Percentiles rank a stretch among this genome's conserved stretches.
Conservation (phyloP, 2,797 vertebrate species). For the Neopelma chrysocephalum region DNA sequence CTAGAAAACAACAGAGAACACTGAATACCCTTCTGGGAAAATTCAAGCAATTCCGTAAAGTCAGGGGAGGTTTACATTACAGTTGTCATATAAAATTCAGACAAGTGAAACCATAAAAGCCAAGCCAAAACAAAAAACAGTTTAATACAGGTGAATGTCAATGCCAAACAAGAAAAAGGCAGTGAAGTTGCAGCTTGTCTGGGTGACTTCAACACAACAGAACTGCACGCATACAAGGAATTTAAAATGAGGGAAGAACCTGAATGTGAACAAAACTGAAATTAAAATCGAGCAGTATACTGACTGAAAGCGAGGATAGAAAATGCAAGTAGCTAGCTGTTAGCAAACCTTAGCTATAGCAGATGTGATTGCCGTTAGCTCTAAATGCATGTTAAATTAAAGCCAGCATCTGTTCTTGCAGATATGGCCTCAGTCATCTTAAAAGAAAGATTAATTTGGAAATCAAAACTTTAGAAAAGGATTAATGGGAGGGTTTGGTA, state of each 20-base stretch:
- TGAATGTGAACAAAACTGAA: background rate
- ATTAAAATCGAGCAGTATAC: background rate
- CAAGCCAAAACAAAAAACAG: background rate
- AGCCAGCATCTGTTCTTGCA: background rate
- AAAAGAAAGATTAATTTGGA: background rate
- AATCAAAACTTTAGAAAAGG: background rate
- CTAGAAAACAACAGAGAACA: background rate
- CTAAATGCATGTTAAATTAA: background rate
- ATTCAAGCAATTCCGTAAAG: background rate
- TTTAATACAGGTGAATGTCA: background rate
- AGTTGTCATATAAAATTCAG: background rate
- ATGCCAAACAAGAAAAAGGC: background rate
- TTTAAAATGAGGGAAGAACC: background rate
- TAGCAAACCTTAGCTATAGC: background rate
- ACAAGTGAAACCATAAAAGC: constrained; percentile 17
- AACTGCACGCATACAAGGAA: background rate
- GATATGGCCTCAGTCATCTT: background rate
- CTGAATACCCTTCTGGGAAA: background rate
- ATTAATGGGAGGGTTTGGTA: background rate
- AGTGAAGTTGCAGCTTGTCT: background rate
- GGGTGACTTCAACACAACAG: background rate
- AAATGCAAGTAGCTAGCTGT: background rate
- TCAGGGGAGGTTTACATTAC: background rate
- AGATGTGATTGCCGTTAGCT: constrained; percentile 9
- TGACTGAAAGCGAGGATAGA: background rate